A percentile compares a stretch with the other conserved stretches of the same genome.
These are phyloP conservation scores for Cacatua alba DNA, from an alignment of 2,113 vertebrate species.

Conservation along the genomic window DNA sequence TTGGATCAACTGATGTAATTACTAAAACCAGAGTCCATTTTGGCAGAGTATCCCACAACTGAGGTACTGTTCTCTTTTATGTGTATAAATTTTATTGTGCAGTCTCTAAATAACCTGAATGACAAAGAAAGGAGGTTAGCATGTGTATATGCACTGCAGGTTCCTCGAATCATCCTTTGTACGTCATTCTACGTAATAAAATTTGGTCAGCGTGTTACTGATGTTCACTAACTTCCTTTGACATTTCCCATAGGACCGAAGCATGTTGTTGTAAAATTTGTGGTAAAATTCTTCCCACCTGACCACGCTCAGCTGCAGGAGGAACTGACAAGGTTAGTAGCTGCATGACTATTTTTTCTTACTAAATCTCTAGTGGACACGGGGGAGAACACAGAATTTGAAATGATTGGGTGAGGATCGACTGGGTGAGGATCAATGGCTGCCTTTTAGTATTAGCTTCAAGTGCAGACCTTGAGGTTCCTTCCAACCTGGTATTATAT, in stretches of 20 bases:
- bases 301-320: conserved; percentile 96
- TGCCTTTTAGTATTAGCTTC: not conserved
- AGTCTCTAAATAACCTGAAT: not conserved
- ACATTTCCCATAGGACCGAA: conserved; percentile 84
- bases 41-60: not conserved
- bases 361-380: not conserved
- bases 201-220: not conserved
- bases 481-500: not conserved
- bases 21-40: not conserved
- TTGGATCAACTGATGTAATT: not conserved
- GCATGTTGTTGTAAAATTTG: conserved; percentile 89
- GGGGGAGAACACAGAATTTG: not conserved
- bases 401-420: not conserved
- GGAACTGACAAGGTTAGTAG: conserved; percentile 92
- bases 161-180: not conserved
- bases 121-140: not conserved
- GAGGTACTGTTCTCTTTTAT: not conserved
- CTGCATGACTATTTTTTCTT: not conserved
- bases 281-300: conserved; percentile 98
- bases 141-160: not conserved
- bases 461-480: not conserved
- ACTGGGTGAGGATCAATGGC: fast-evolving
- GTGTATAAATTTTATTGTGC: not conserved
- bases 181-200: not conserved
- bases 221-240: not conserved